Base-by-base conservation (phyloP, 2,888 invertebrate genomes). In the Malacosoma neustria region DNA sequence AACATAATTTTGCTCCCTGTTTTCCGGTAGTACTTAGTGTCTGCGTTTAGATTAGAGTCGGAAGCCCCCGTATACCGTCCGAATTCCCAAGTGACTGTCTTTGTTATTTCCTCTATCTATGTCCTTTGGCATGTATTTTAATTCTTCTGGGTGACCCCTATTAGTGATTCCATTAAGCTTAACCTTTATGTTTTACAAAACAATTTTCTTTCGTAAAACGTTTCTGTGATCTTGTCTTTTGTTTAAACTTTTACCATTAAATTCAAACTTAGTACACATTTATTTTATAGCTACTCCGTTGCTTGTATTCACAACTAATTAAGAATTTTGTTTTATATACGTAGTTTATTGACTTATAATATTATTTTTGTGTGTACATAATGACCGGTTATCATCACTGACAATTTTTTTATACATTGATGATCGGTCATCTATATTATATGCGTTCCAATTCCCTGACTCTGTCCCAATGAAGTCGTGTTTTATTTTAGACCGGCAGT, bases 401-500 rank as follows among this genome's bases (percentile, higher is more conserved):
- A 34, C 32, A 33, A n/a, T n/a, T 22, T 22, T 22, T 22, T 3
- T 7, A 22, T 22, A 22, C 2, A 7, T 22, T 4, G 9, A 22
- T 6, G 22, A 22, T 7, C 5, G 22, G 22, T 22, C 22, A 36
- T 47, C 39, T 41, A 9, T 6, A 14, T 34, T 32, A n/a, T 36
- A 32, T 31, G 31, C 46, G 37, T 48, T 48, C 48, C 45, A 55
- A 43, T 51, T 59, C 69, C 68, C 61, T 61, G 56, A 63, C 54
- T 68, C 59, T 70, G 57, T 68, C 68, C 71, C 71, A 81, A 70
- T 82, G 79, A 80, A 68, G 59, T 59, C 67, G 72, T 82, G 72
- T 84, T 85, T 84, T 72, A 74, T 87, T 87, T 84, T 87, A 87
- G 87, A 86, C 87, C 87, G 62, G 79, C 84, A 64, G 87, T 87